phyloP scores from a whole-genome alignment of 2,797 vertebrate species.

The Lepus oiostolus region DNA sequence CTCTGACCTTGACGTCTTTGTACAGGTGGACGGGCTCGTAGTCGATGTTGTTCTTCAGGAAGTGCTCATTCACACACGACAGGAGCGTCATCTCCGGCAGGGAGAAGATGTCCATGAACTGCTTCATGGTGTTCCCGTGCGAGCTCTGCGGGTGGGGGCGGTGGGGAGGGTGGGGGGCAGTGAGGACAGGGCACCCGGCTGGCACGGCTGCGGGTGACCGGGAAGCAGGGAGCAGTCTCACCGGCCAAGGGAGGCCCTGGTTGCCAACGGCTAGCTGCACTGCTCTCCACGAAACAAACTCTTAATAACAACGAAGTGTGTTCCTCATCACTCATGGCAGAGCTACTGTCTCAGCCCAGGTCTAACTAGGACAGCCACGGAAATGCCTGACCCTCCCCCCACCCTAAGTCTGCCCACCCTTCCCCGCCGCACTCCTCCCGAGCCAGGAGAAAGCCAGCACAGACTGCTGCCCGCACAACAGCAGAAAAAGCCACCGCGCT shows the following conservation, averaged over 20 bases:
- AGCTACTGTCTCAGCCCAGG: neutral
- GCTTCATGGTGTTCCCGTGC: slow-evolving; percentile 98
- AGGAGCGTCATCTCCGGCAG: slow-evolving; percentile 98
- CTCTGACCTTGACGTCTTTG: slow-evolving; percentile 96
- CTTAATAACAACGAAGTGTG: no score
- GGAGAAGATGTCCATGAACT: slow-evolving; percentile 99
- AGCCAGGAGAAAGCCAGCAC: neutral
- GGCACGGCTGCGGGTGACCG: neutral
- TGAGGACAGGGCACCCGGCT: fast-evolving
- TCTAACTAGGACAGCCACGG: fast-evolving
- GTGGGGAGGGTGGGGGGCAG: neutral
- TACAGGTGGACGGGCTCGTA: slow-evolving; percentile 99
- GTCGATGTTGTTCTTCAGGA: slow-evolving; percentile 98
- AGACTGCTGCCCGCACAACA: no score
- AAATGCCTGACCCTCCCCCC: neutral
- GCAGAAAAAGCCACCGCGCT: neutral
- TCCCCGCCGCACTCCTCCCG: neutral
- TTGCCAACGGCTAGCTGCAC: neutral
- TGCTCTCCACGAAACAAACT: neutral
- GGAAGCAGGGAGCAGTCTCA: neutral
- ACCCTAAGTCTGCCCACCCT: neutral
- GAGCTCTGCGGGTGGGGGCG: slow-evolving; percentile 91
- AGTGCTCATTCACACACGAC: slow-evolving; percentile 98
- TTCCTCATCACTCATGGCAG: neutral
- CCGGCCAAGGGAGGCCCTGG: fast-evolving